phyloP scores from a whole-genome alignment of 2,797 vertebrate species.

The Gadopsis marmoratus region DNA sequence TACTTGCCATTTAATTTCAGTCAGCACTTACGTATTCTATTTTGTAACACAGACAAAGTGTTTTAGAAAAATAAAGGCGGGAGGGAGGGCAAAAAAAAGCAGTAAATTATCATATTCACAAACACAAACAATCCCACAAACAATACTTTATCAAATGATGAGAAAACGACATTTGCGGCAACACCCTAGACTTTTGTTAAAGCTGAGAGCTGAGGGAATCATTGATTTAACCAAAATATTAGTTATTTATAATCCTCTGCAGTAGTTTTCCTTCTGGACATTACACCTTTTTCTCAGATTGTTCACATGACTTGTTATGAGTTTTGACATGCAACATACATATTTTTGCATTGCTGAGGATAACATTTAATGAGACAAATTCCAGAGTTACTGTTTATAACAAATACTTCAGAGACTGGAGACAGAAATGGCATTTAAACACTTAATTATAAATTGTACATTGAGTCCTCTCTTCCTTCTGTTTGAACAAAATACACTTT shows the following conservation, averaged over 20 bases:
- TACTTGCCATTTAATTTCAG: conserved; percentile 93
- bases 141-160: conserved; percentile 82
- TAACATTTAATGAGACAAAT: conserved; percentile 76
- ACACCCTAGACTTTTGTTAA: conserved; percentile 63
- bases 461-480: conserved; percentile 35
- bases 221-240: conserved; percentile 62
- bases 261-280: conserved; percentile 77
- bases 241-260: conserved; percentile 71
- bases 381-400: conserved; percentile 70
- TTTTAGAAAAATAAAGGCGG: conserved; percentile 77
- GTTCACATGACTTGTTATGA: conserved; percentile 67
- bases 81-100: conserved; percentile 52
- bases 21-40: conserved; percentile 93
- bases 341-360: conserved; percentile 78
- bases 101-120: conserved; percentile 79
- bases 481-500: conserved; percentile 39
- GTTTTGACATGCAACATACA: conserved; percentile 83
- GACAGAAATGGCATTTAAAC: conserved; percentile 68
- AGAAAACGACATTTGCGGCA: conserved; percentile 76
- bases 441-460: conserved; percentile 67
- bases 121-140: conserved; percentile 90
- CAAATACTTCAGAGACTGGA: conserved; percentile 55
- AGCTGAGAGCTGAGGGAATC: conserved; percentile 74
- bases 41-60: conserved; percentile 87
- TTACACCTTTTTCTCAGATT: conserved; percentile 60